These are phyloP conservation scores for Spatulosminthurus flaviceps DNA, from an alignment of 2,888 invertebrate species.

Conservation along the genomic window DNA sequence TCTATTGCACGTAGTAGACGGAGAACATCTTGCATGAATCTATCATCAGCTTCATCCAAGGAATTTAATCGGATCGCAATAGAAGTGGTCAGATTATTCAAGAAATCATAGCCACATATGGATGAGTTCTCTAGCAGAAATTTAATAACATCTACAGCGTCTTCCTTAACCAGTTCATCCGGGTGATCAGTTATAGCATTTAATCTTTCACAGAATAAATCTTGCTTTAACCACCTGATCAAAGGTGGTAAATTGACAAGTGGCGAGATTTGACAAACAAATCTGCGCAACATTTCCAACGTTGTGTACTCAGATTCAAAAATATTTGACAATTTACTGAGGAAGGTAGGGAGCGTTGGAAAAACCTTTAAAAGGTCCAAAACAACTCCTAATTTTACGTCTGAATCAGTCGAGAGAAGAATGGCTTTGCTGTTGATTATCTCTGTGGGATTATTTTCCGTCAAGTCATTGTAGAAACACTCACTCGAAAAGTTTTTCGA, in stretches of 20 bases:
- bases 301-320: slow-evolving; percentile 48
- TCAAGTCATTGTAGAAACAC: slow-evolving; percentile 35
- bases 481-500: slow-evolving; percentile 31
- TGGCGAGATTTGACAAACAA: slow-evolving; percentile 45
- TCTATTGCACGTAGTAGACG: slow-evolving; percentile 25
- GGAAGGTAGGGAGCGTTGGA: slow-evolving; percentile 49
- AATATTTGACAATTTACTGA: slow-evolving; percentile 50
- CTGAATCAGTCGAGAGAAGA: background rate
- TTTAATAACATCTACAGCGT: slow-evolving; percentile 34
- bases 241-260: slow-evolving; percentile 41
- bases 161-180: slow-evolving; percentile 33
- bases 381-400: slow-evolving; percentile 43
- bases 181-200: background rate
- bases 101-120: slow-evolving; percentile 34
- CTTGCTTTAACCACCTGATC: slow-evolving; percentile 53
- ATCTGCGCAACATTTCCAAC: slow-evolving; percentile 43
- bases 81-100: background rate
- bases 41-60: background rate
- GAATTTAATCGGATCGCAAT: slow-evolving; percentile 13
- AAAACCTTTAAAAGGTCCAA: slow-evolving; percentile 52
- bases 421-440: slow-evolving; percentile 35
- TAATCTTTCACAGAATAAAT: slow-evolving; percentile 46
- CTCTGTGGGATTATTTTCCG: background rate
- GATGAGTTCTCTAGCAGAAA: slow-evolving; percentile 37
- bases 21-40: slow-evolving; percentile 31